These are phyloP conservation scores for Scolopax mira DNA, from an alignment of 2,113 vertebrate genomes.

Conservation along the genomic window DNA sequence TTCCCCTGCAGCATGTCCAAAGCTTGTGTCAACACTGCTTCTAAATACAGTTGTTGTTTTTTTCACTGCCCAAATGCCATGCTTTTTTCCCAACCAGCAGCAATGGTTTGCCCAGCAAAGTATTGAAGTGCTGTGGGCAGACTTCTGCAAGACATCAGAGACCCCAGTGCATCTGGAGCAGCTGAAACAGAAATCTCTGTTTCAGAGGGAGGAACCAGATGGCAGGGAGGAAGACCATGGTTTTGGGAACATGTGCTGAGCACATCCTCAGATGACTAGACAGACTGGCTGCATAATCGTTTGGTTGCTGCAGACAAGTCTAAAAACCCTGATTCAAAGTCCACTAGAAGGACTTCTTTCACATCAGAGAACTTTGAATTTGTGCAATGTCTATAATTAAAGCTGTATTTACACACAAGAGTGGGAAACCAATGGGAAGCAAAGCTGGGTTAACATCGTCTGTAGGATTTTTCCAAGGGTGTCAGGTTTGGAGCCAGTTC, in stretches of 20 bases:
- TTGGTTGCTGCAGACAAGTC: background rate
- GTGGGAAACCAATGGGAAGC: background rate
- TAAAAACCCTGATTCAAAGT: background rate
- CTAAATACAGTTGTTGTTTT: background rate
- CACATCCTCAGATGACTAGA: background rate
- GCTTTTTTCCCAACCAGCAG: background rate
- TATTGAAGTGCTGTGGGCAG: background rate
- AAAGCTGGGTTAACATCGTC: background rate
- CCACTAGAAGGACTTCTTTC: background rate
- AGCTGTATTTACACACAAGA: background rate
- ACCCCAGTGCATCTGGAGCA: background rate
- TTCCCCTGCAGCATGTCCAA: background rate
- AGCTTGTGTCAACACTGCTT: background rate
- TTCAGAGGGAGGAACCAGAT: background rate
- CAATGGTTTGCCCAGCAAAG: background rate
- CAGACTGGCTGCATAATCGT: background rate
- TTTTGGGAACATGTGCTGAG: background rate
- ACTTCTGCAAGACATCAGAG: rapidly evolving
- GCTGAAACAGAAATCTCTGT: background rate
- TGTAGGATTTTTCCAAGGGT: background rate
- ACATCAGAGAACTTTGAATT: background rate
- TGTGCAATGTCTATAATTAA: background rate
- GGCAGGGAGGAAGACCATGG: background rate
- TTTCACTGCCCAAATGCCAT: background rate
- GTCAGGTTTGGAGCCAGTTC: background rate